Evolutionary conservation across 2,888 invertebrate species (phyloP).

Genomic region (Seira ritae): DNA sequence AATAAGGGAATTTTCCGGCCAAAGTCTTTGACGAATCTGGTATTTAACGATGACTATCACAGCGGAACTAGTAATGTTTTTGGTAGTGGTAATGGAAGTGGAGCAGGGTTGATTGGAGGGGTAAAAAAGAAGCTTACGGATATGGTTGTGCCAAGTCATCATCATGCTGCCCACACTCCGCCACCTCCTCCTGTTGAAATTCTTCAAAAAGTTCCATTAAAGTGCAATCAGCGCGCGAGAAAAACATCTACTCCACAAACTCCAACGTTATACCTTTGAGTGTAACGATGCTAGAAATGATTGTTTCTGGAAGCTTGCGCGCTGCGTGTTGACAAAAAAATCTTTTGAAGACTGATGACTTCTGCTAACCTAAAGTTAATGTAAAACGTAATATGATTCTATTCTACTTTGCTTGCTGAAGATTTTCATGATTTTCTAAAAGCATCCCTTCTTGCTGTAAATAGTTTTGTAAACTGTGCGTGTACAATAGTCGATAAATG

Average conservation of each 20-base stretch:
- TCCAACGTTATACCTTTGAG: conserved; percentile 47
- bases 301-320: not conserved
- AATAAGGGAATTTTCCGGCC: conserved; percentile 69
- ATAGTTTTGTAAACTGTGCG: too few relatives aligned
- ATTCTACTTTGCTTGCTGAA: too few relatives aligned
- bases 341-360: conserved; percentile 47
- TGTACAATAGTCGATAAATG: too few relatives aligned
- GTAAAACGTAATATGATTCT: too few relatives aligned
- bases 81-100: conserved; percentile 35
- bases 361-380: conserved; percentile 37
- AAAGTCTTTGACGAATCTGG: conserved; percentile 70
- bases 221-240: conserved; percentile 46
- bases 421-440: too few relatives aligned
- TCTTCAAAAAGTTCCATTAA: conserved; percentile 58
- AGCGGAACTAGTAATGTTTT: conserved; percentile 24
- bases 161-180: conserved; percentile 64
- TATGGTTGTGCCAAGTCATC: conserved; percentile 67
- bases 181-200: conserved; percentile 67
- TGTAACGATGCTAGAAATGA: not conserved
- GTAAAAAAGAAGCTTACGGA: conserved; percentile 67
- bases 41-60: conserved; percentile 61
- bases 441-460: too few relatives aligned
- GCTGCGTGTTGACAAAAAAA: not conserved
- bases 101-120: conserved; percentile 48
- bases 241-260: conserved; percentile 53